Evolutionary conservation across 2,888 invertebrate species (phyloP), one percentile per base, ranked within the genome.

Genomic region (Pocota personata): DNA sequence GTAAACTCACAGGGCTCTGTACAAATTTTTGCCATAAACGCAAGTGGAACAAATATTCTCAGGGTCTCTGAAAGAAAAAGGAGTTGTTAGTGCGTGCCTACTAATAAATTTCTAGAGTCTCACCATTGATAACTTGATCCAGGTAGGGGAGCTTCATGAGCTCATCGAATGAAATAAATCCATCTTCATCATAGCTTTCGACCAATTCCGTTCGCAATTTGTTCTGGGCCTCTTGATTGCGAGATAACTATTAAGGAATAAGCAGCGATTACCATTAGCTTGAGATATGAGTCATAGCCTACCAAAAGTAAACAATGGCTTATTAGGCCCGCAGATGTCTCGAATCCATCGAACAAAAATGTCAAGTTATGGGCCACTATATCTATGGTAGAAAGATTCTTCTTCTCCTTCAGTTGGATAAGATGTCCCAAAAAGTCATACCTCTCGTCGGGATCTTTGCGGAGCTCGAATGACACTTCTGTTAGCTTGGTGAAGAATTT

Each of bases 271-370:
- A 40, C 2, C 1, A 1, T 6, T 1, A 6, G n/a, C 8, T 5
- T 14, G 1, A 3, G 1, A 3, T 10, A 14, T 14, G 32, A n/a
- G 1, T 6, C 2, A n/a, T 1, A 40, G 30, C 58, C 87, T 57
- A 90, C 89, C 87, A 89, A 87, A 64, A 89, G 89, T 10, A 90
- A 64, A 12, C 87, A 77, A 50, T 88, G 88, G 8, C 88, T 78
- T 14, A 90, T 86, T 1, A 88, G 64, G 12, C 88, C 72, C 12
- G 90, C 89, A 1, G 90, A 89, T 1, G 90, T 91, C 67, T 90
- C 90, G 32, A 89, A 90, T 3, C 90, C 90, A 60, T 91, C 90
- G 7, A 90, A 57, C 21, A 91, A 83, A 66, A 90, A 90, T 16
- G 89, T 88, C 27, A 89, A 77, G 7, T 82, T 84, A 46, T 90